Conservation (phyloP, 2,113 vertebrate species). For the Oryzias melastigma region DNA sequence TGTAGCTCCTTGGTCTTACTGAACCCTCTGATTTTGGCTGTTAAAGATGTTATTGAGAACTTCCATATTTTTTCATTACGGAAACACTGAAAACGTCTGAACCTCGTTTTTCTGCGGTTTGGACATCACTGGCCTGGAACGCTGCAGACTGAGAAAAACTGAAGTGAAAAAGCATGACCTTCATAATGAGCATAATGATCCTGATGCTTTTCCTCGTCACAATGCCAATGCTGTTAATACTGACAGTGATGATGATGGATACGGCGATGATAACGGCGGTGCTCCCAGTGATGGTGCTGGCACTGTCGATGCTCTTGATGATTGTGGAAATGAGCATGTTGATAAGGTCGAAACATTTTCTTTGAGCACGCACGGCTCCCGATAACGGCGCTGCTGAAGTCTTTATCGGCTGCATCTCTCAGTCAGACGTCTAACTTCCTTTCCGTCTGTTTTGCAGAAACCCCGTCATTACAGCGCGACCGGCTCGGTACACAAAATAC, state of each 20-base stretch:
- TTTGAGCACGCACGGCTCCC: constrained; percentile 41
- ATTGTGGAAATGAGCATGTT: constrained; percentile 63
- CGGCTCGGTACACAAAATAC: neutral
- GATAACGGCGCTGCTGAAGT: constrained; percentile 47
- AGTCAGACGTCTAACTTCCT: constrained; percentile 50
- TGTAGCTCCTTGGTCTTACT: too few relatives aligned
- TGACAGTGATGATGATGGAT: constrained; percentile 57
- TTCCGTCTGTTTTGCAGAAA: constrained; percentile 28
- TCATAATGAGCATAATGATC: constrained; percentile 45
- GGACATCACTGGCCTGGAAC: neutral
- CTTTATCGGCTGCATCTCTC: constrained; percentile 53
- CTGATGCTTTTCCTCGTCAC: constrained; percentile 50
- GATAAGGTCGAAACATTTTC: constrained; percentile 63
- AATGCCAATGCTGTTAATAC: constrained; percentile 58
- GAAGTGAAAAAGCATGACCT: constrained; percentile 15
- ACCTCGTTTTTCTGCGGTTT: neutral
- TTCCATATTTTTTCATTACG: neutral
- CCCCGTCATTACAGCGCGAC: constrained; percentile 38
- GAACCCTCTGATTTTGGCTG: too few relatives aligned
- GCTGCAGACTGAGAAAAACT: constrained; percentile 13
- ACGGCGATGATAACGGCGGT: constrained; percentile 23
- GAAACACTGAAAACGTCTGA: neutral
- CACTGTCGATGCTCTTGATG: constrained; percentile 46
- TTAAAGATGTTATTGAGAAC: too few relatives aligned
- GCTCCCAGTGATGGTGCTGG: constrained; percentile 42